Base-by-base conservation (phyloP, 2,888 invertebrate genomes). In the Macrosoma leucophasiata region DNA sequence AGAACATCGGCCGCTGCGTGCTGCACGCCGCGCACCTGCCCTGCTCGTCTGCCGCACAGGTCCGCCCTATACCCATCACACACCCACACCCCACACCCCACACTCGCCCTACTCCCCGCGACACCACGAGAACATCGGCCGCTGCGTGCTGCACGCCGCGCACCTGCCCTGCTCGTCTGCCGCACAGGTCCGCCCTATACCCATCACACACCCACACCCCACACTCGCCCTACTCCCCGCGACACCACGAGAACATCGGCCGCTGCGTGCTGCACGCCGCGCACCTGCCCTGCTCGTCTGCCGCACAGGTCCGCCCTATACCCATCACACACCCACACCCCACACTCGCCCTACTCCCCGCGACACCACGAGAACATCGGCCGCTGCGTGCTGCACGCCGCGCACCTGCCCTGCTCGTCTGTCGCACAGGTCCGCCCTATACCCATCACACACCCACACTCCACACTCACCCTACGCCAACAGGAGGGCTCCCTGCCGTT, bases 1-100 rank as follows among this genome's bases (percentile, higher is more conserved):
- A 94, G 62, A 96, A 95, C 81, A 85, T 97, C 42, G 96, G 96
- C n/a, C 87, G 93, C 45, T 96, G 97, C 67, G 88, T 93, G 46
- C 74, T 90, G 41, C 91, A 93, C 69, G 89, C 92, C 14, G 86
- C 90, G 7, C 88, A 88, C 36, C 59, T 86, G 29, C 74, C 88
- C 4, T 94, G 94, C 62, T 62, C 81, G 19, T 60, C 84, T 20
- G 50, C 53, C 21, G 61, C 87, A 28, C 91, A 91, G 74, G 90
- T 57, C 22, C 14, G 6, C 19, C 13, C 18, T 4, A 17, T 4
- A 4, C 17, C 17, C 13, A n/a, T n/a, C n/a, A n/a, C n/a, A n/a
- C n/a, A n/a, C n/a, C n/a, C 4, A 6, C 8, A 13, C 10, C 6
- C 4, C 9, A 12, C 12, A 1, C 11, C n/a, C n/a, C n/a, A n/a